Evolutionary conservation across 1,140 invertebrate genomes (phyloP), one percentile per base, ranked within the genome.

Genomic region (Micrasema longulum): DNA sequence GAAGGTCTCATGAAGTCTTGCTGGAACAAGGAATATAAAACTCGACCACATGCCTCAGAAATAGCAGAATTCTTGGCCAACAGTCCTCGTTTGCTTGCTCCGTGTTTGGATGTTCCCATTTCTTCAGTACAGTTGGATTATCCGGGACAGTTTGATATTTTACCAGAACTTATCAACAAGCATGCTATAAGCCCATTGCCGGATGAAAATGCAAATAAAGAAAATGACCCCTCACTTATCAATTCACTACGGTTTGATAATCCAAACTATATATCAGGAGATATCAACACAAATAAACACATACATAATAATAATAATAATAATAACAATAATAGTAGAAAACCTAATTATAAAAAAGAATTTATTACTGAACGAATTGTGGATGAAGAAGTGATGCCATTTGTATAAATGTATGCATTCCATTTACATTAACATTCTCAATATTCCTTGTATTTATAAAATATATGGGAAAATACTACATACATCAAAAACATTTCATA

Each of bases 41-140:
- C 89, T 69, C 87, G 95, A 1, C 93, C 93, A 2, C 87, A 88
- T 7, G 92, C 94, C 0, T 86, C 87, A 0, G 91, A 93, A 80
- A 90, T 96, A 31, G 91, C 94, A 0, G 93, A 94, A 66, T 91
- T 92, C 72, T 83, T 97, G 22, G 90, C 90, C 0, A 91, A 89
- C 72, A 90, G 91, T 80, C 90, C 92, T 5, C 86, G 90, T n/a
- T 86, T 96, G 6, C 82, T 97, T 12, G 83, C 88, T 4, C 94
- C 95, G 0, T 93, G 92, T 77, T 81, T 95, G 2, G 94, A 96
- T 78, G 87, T 91, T 16, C 94, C 94, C 0, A 78, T 89, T 4
- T 85, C 91, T 1, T 91, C 91, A 55, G 89, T 95, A 0, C 88
- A 91, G 76, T 83, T 93, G 36, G 71, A 76, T 18, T 73, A 69